Percentiles rank a stretch among this genome's conserved stretches.
These are phyloP conservation scores for Psittacus erithacus DNA, from an alignment of 2,113 vertebrate species.

Conservation along the genomic window DNA sequence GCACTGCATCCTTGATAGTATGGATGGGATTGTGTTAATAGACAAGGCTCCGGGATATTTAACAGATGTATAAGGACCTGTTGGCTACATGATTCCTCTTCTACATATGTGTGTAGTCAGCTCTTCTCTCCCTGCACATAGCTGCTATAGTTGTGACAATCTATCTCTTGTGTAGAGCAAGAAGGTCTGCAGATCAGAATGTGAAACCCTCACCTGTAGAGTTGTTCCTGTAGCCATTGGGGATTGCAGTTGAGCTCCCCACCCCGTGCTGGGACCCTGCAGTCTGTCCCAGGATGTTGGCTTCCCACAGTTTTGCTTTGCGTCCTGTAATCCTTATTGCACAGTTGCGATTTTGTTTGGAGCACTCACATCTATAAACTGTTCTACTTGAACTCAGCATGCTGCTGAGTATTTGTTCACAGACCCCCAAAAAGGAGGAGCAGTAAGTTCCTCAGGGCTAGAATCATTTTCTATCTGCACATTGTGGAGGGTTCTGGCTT, in stretches of 20 bases:
- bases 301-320: neutral
- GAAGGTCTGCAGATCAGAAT: neutral
- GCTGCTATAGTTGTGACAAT: neutral
- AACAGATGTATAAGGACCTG: neutral
- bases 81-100: neutral
- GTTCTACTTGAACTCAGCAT: neutral
- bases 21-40: neutral
- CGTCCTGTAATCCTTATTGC: neutral
- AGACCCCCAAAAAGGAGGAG: neutral
- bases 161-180: neutral
- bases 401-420: neutral
- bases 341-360: neutral
- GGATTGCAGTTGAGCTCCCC: neutral
- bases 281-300: neutral
- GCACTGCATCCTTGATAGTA: neutral
- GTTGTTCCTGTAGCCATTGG: neutral
- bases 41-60: neutral
- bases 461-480: neutral
- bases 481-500: neutral
- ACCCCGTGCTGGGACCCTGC: neutral
- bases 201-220: neutral
- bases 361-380: neutral
- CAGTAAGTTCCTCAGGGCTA: neutral
- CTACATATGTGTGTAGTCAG: neutral
- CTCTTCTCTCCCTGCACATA: neutral